These are phyloP conservation scores for Caenorhabditis macrosperma DNA, from an alignment of 2,888 invertebrate genomes.

Conservation along the genomic window DNA sequence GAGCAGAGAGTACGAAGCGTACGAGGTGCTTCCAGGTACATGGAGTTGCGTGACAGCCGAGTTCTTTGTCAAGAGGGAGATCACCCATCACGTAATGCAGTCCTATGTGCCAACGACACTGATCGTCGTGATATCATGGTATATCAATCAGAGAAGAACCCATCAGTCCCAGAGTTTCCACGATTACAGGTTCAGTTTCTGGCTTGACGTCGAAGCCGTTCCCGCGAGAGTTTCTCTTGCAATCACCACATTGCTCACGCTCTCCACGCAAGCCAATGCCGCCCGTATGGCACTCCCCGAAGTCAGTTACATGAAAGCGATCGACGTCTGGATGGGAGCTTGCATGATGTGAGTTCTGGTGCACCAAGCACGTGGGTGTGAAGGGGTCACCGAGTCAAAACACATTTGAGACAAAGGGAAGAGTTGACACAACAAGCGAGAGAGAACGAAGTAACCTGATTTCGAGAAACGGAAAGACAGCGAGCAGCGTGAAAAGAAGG, in stretches of 20 bases:
- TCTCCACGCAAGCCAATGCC: slow-evolving; percentile 79
- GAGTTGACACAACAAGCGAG: slow-evolving; percentile 19
- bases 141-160: neutral
- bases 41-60: slow-evolving; percentile 83
- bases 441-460: slow-evolving; percentile 33
- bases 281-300: slow-evolving; percentile 79
- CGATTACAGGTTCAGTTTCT: slow-evolving; percentile 83
- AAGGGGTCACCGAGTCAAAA: slow-evolving; percentile 32
- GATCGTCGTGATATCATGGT: slow-evolving; percentile 75
- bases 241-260: slow-evolving; percentile 79
- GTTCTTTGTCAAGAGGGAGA: slow-evolving; percentile 82
- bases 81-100: slow-evolving; percentile 83
- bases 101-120: slow-evolving; percentile 83
- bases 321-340: slow-evolving; percentile 77
- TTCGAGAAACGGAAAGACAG: slow-evolving; percentile 9
- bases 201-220: slow-evolving; percentile 83
- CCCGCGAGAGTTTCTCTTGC: slow-evolving; percentile 82
- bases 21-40: slow-evolving; percentile 74
- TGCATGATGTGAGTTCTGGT: slow-evolving; percentile 71
- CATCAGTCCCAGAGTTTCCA: neutral
- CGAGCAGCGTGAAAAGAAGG: neutral
- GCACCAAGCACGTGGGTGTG: slow-evolving; percentile 28
- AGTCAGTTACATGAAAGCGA: slow-evolving; percentile 75
- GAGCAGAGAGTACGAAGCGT: slow-evolving; percentile 31
- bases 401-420: slow-evolving; percentile 44